Conservation (phyloP, 2,888 invertebrate genomes). For the Epistrophe grossulariae region DNA sequence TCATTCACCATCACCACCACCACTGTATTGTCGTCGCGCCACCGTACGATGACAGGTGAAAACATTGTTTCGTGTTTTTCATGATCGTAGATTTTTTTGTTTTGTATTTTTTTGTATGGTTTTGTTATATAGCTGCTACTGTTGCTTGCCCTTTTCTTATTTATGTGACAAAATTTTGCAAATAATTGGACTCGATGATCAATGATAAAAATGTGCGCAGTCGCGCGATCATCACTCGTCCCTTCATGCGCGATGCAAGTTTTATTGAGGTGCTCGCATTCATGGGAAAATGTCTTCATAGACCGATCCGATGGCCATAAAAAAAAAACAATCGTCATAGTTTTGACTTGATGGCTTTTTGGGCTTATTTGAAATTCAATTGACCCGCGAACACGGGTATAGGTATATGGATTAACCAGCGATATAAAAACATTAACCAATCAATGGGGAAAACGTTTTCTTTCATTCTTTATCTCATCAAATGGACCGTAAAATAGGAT, state of each 20-base stretch:
- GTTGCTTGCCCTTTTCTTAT: slow-evolving; percentile 79
- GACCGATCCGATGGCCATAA: slow-evolving; percentile 19
- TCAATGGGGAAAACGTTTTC: slow-evolving; percentile 16
- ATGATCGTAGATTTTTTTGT: slow-evolving; percentile 1
- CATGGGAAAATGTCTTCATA: slow-evolving; percentile 58
- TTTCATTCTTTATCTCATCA: slow-evolving; percentile 62
- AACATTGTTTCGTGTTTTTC: slow-evolving; percentile 48
- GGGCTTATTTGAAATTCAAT: slow-evolving; percentile 70
- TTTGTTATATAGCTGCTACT: too few relatives aligned
- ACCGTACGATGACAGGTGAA: slow-evolving; percentile 65
- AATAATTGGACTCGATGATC: slow-evolving; percentile 82
- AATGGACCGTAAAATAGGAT: slow-evolving; percentile 75
- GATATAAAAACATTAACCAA: slow-evolving; percentile 8
- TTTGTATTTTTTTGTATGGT: background rate
- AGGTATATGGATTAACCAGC: slow-evolving; percentile 33
- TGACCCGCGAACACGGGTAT: slow-evolving; percentile 14
- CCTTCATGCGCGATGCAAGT: background rate
- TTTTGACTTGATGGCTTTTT: background rate
- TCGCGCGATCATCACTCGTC: background rate
- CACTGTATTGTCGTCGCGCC: background rate
- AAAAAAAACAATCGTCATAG: slow-evolving; percentile 24
- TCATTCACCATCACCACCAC: slow-evolving; percentile 12
- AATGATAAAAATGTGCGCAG: slow-evolving; percentile 63
- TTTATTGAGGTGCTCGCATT: background rate
- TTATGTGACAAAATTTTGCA: slow-evolving; percentile 84